Evolutionary conservation across 2,113 vertebrate species (phyloP), one percentile per base, ranked within the genome.

Genomic region (Henicopernis longicauda): DNA sequence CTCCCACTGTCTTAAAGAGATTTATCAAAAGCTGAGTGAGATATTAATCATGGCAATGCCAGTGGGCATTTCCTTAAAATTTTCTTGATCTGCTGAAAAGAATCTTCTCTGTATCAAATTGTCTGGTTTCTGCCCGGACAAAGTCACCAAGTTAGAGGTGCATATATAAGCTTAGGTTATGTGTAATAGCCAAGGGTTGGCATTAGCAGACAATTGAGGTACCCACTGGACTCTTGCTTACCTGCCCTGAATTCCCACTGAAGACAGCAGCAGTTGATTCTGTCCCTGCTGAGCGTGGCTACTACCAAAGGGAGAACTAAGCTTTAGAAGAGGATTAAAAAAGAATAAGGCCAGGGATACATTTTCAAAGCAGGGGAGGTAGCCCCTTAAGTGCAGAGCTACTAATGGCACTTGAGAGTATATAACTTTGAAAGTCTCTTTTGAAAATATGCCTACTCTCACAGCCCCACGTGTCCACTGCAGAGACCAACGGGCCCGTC

Each of bases 81-180:
- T 44, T 31, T 38, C 49, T 54, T 42, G 10, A 16, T 49, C 38
- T 89, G 34, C 84, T 72, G 21, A 26, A 49, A 78, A 54, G 50
- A 25, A 16, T 16, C 32, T 17, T 22, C 31, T 54, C 63, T 23
- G 7, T 42, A 13, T 8, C 34, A 31, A 42, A 31, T 1, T 6
- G 6, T 34, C 3, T 2, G 6, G 13, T 29, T 20, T 25, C 27
- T 62, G 58, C 47, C 54, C 4, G 31, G 58, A 27, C n/a, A 12
- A 29, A 58, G 66, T 13, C n/a, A 13, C 49, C 16, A 2, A 5
- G 19, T 4, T 2, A 2, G 32, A 11, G 52, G 45, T 2, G 47
- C 4, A 29, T 7, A 4, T 5, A 3, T 4, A 4, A 19, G 47
- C 20, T 27, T 3, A 3, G 40, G 16, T 13, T 16, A 3, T 1